Evolutionary conservation across 2,888 invertebrate genomes (phyloP).

Genomic region (Sphecodes monilicornis): DNA sequence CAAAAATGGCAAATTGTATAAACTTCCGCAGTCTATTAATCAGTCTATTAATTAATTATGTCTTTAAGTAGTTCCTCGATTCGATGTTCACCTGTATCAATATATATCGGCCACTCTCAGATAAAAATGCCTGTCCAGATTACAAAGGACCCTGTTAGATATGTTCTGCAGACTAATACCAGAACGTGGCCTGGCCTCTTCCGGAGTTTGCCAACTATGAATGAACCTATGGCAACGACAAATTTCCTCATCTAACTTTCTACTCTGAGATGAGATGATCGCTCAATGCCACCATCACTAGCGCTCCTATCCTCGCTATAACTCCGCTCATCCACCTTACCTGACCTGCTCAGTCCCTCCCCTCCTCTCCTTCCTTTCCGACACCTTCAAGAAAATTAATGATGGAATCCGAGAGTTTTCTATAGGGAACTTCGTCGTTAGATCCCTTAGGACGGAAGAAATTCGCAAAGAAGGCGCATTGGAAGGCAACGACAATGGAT

Average conservation of each 20-base stretch:
- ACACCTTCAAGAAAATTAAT: conserved; percentile 76
- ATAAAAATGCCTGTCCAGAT: not conserved
- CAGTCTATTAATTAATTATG: too few species aligned
- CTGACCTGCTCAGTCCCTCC: conserved; percentile 28
- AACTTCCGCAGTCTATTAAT: too few species aligned
- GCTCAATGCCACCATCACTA: conserved; percentile 80
- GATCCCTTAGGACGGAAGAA: conserved; percentile 66
- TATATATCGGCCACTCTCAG: not conserved
- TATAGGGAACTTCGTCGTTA: conserved; percentile 70
- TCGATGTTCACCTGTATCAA: not conserved
- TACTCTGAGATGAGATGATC: conserved; percentile 83
- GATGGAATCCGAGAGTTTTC: conserved; percentile 77
- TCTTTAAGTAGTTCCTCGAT: not conserved
- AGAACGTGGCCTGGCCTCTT: conserved; percentile 37
- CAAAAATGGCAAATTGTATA: too few species aligned
- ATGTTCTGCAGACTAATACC: not conserved
- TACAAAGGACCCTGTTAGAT: conserved; percentile 13
- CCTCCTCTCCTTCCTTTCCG: conserved; percentile 22
- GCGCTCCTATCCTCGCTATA: conserved; percentile 65
- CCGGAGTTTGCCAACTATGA: conserved; percentile 81
- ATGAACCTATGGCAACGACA: conserved; percentile 82
- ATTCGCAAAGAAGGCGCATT: conserved; percentile 61
- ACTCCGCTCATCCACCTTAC: conserved; percentile 52
- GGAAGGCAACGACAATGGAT: conserved; percentile 62
- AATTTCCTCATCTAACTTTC: conserved; percentile 85